These are phyloP conservation scores for Ruditapes philippinarum DNA, from an alignment of 1,140 invertebrate species.

Conservation along the genomic window DNA sequence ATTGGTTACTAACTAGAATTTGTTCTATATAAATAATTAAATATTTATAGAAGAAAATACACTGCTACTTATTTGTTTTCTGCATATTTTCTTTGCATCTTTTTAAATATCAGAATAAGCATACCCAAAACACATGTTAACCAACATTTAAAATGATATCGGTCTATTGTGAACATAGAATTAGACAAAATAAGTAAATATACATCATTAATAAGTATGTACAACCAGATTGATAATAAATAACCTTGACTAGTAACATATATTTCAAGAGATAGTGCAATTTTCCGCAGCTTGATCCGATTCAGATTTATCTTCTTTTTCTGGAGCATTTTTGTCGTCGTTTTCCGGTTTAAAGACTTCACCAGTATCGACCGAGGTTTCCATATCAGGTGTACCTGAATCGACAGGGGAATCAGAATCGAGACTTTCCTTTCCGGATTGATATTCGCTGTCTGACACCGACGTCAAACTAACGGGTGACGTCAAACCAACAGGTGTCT, in stretches of 20 bases:
- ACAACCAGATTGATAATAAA: too few species aligned
- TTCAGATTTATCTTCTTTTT: background rate
- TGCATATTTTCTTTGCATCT: too few species aligned
- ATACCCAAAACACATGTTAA: too few species aligned
- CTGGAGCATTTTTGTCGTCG: background rate
- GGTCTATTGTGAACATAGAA: too few species aligned
- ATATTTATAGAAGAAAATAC: too few species aligned
- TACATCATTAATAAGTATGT: background rate
- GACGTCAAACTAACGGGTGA: constrained; percentile 46
- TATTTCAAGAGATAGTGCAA: constrained; percentile 36
- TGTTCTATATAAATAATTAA: too few species aligned
- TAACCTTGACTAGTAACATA: background rate
- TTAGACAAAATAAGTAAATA: too few species aligned
- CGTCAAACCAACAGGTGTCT: constrained; percentile 40
- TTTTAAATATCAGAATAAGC: too few species aligned
- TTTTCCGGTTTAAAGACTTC: constrained; percentile 27
- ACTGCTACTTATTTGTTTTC: too few species aligned
- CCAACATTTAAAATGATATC: too few species aligned
- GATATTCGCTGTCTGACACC: constrained; percentile 58
- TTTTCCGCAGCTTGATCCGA: constrained; percentile 45
- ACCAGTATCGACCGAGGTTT: constrained; percentile 50
- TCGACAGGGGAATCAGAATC: constrained; percentile 27
- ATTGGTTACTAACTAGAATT: too few species aligned
- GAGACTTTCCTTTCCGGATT: constrained; percentile 51
- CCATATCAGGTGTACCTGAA: constrained; percentile 44